phyloP scores from a whole-genome alignment of 2,888 invertebrate species.

The Cyclophora punctaria region DNA sequence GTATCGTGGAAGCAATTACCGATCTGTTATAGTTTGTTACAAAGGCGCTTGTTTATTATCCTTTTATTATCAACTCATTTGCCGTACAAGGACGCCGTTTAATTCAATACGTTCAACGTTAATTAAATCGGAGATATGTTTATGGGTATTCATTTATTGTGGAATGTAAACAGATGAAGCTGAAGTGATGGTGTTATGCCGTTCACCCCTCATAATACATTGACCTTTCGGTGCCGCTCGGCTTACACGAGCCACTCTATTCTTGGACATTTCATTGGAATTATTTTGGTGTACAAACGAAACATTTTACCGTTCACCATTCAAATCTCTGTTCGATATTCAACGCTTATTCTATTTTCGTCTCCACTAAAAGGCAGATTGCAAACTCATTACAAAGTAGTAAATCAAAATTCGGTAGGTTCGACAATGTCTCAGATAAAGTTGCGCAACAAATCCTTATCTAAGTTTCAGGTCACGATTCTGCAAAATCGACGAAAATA shows the following conservation, averaged over 20 bases:
- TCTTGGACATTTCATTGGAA: too few relatives aligned
- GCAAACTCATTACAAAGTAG: conserved; percentile 20
- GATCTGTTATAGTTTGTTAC: conserved; percentile 76
- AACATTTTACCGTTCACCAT: too few relatives aligned
- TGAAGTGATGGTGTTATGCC: too few relatives aligned
- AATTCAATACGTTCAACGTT: conserved; percentile 49
- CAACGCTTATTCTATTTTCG: too few relatives aligned
- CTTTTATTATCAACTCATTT: conserved; percentile 74
- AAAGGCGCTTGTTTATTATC: conserved; percentile 74
- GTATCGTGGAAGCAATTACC: conserved; percentile 75
- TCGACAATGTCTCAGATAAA: conserved; percentile 42
- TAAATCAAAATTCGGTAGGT: conserved; percentile 34
- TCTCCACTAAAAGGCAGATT: too few relatives aligned
- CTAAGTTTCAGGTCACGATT: conserved; percentile 58
- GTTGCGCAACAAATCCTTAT: conserved; percentile 53
- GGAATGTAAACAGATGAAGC: not conserved
- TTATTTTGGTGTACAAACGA: too few relatives aligned
- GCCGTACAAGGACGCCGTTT: conserved; percentile 65
- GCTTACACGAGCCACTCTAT: too few relatives aligned
- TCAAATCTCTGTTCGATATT: too few relatives aligned
- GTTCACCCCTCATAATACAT: too few relatives aligned
- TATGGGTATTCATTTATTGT: conserved; percentile 15
- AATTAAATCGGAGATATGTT: conserved; percentile 20
- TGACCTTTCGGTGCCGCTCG: too few relatives aligned
- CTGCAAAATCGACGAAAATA: conserved; percentile 61